phyloP scores from a whole-genome alignment of 2,113 vertebrate genomes.

The Ceratotherium simum region DNA sequence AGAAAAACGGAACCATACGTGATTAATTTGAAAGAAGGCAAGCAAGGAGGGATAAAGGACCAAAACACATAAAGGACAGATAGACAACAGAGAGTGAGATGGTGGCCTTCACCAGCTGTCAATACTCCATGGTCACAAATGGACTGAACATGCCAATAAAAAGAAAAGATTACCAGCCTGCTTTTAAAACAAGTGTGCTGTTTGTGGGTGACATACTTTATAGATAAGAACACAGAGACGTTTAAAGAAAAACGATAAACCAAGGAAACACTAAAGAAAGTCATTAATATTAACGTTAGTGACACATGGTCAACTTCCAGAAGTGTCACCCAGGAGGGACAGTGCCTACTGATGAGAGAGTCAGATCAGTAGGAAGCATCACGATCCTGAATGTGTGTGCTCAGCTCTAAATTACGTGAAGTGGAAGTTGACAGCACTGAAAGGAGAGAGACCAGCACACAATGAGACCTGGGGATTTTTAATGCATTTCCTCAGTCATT shows the following conservation, averaged over 20 bases:
- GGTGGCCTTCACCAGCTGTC: not conserved
- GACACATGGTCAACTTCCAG: not conserved
- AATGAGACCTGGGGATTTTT: not conserved
- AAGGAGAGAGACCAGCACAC: not conserved
- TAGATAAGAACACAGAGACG: not conserved
- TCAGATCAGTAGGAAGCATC: accelerated
- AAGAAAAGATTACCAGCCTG: not conserved
- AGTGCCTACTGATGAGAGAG: too few species aligned
- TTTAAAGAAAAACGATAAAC: not conserved
- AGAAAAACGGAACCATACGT: not conserved
- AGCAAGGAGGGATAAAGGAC: not conserved
- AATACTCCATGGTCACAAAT: too few species aligned
- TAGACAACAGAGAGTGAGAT: not conserved
- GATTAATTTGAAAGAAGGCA: not conserved
- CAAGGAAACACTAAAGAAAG: not conserved
- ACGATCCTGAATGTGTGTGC: too few species aligned
- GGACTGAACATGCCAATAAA: not conserved
- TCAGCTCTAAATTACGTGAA: not conserved
- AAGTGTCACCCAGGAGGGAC: not conserved
- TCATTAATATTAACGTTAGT: not conserved
- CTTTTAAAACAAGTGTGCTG: not conserved
- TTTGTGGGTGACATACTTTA: not conserved
- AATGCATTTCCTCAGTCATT: not conserved
- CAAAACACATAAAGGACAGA: not conserved
- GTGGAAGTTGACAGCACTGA: not conserved